Evolutionary conservation across 2,797 vertebrate genomes (phyloP), one percentile per base, ranked within the genome.

Genomic region (Synaphobranchus kaupii): DNA sequence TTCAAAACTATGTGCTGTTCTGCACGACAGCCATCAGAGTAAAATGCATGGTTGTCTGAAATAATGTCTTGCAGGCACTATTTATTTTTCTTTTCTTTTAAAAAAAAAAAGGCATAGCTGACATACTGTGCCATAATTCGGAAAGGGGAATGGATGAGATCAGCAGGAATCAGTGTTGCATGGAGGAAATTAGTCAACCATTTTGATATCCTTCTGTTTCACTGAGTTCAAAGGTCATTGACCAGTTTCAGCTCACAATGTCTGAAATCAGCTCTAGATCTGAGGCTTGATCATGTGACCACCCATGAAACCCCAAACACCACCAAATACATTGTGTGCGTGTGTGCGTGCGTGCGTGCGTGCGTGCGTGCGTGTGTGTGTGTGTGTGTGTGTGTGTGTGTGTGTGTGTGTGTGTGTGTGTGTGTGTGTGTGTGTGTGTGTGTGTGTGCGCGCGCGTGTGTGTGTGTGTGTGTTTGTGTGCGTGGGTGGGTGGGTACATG

Each of bases 151-250:
- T n/a, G 83, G 86, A 31, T 84, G 34, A 85, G 68, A 7, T 50
- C 83, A 78, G 50, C 47, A 0, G 25, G 34, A 84, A 85, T 87
- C 44, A 84, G 48, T 87, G 82, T 48, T 63, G 31, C 68, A 85
- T 87, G 52, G 76, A 78, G 34, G 25, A 78, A 78, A 52, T 87
- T 28, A 12, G 78, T 83, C 78, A 71, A 84, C 82, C 7, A 83
- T 12, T 39, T 22, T 83, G 22, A 25, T 80, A 60, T 63, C 12
- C 3, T n/a, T 4, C 54, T 76, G 47, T 22, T 73, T 73, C 31
- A 22, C 34, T 9, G 34, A 76, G 71, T 58, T 28, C 66, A 58
- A 73, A 84, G 48, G 31, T 87, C 31, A 2, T 50, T 63, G 5
- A 20, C 47, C 25, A 12, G 48, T 17, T 63, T 58, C 15, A 78